Evolutionary conservation across 2,888 invertebrate genomes (phyloP).

Genomic region (Nineta flava): DNA sequence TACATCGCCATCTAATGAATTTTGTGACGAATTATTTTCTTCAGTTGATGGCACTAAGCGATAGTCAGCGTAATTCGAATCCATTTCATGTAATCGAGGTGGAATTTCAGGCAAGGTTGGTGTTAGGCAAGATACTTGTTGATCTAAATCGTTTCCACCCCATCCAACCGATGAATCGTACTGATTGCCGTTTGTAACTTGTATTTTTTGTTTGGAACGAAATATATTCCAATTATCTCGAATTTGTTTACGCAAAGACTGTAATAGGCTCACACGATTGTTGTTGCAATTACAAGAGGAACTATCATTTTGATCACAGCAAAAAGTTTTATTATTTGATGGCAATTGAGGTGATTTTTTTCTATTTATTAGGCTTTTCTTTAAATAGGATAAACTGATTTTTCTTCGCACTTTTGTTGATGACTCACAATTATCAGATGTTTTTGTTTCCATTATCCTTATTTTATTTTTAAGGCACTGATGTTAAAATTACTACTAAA

Average conservation of each 20-base stretch:
- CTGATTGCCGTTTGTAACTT: not conserved
- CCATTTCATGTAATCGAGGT: not conserved
- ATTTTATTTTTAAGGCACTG: not conserved
- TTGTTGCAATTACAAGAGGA: not conserved
- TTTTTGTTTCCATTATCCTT: not conserved
- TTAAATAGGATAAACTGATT: constrained; percentile 3
- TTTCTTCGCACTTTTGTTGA: not conserved
- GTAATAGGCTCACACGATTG: not conserved
- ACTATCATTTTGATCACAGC: not conserved
- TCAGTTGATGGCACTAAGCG: not conserved
- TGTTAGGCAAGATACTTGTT: not conserved
- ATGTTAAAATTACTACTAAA: no score
- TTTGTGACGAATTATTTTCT: not conserved
- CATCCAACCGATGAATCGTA: not conserved
- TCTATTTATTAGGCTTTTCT: constrained; percentile 4
- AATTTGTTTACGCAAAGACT: constrained; percentile 1
- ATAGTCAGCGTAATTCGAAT: not conserved
- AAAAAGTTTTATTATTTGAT: not conserved
- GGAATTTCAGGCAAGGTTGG: not conserved
- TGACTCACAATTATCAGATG: constrained; percentile 1
- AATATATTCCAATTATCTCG: constrained; percentile 3
- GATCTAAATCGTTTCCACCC: no score
- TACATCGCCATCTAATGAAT: not conserved
- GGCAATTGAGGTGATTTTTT: not conserved
- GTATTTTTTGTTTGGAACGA: constrained; percentile 3